Percentiles rank a stretch among this genome's conserved stretches.
phyloP scores from a whole-genome alignment of 2,113 vertebrate species.

The Grammomys dolichurus region DNA sequence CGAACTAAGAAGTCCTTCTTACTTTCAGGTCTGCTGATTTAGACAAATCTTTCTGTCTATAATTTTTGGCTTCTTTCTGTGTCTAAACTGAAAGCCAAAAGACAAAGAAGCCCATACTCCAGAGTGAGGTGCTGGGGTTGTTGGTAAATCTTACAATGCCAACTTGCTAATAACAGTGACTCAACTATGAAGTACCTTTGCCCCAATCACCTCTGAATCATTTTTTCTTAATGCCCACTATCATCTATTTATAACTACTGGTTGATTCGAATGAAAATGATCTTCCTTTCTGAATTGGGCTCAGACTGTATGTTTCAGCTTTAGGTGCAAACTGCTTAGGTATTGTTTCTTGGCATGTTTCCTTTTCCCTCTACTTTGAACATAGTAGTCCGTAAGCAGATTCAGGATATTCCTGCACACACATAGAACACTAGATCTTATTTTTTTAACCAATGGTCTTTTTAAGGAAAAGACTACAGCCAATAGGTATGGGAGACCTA shows the following conservation, averaged over 20 bases:
- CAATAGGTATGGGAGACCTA: not conserved
- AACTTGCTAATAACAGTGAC: conserved; percentile 73
- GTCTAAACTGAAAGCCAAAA: conserved; percentile 66
- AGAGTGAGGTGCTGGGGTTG: conserved; percentile 68
- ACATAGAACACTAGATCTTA: not conserved
- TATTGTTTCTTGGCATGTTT: not conserved
- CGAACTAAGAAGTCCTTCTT: not conserved
- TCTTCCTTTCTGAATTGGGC: conserved; percentile 49
- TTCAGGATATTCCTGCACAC: not conserved
- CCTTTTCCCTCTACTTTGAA: not conserved
- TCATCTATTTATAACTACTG: conserved; percentile 11
- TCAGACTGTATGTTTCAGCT: conserved; percentile 47
- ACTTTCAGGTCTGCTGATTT: not conserved
- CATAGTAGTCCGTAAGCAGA: conserved; percentile 24
- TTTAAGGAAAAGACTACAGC: not conserved
- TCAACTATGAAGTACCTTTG: conserved; percentile 63
- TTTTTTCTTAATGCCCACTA: conserved; percentile 18
- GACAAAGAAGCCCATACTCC: conserved; percentile 33
- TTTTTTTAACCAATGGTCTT: conserved; percentile 6
- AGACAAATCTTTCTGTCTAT: conserved; percentile 19
- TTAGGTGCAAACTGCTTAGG: conserved; percentile 56
- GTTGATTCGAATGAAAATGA: conserved; percentile 60
- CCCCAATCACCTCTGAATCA: conserved; percentile 10
- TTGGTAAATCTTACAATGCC: conserved; percentile 58
- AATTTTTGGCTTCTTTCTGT: conserved; percentile 48